Percentiles rank a stretch among this genome's conserved stretches.
Evolutionary conservation across 1,140 invertebrate species (phyloP).

Genomic region (Melipona quadrifasciata): DNA sequence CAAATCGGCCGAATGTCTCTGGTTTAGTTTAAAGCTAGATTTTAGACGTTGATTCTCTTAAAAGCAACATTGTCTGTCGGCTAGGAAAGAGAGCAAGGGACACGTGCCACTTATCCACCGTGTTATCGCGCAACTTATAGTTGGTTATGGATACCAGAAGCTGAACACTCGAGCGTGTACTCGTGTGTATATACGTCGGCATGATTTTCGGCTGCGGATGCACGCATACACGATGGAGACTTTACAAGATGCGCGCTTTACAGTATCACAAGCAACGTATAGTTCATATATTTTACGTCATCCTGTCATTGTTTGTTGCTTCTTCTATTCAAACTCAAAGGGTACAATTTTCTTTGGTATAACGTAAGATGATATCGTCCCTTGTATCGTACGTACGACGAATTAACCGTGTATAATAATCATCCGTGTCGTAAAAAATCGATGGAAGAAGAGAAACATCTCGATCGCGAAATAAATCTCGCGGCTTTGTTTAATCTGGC

Average conservation of each 20-base stretch:
- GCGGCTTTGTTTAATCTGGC: slow-evolving; percentile 54
- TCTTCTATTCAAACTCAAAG: neutral
- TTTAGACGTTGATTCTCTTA: slow-evolving; percentile 29
- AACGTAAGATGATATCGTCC: neutral
- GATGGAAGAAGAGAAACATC: neutral
- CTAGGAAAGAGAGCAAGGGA: slow-evolving; percentile 45
- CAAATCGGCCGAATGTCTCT: slow-evolving; percentile 37
- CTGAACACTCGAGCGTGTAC: slow-evolving; percentile 30
- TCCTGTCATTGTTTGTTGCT: neutral
- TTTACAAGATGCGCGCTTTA: neutral
- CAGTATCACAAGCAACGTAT: neutral
- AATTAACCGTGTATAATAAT: neutral
- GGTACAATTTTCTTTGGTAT: neutral
- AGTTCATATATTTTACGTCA: neutral
- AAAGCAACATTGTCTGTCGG: slow-evolving; percentile 45
- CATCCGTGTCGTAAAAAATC: neutral
- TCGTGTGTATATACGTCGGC: slow-evolving; percentile 1
- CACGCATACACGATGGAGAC: neutral
- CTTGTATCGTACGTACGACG: neutral
- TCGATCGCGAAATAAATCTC: neutral
- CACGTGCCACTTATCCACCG: slow-evolving; percentile 66
- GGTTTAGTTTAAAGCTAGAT: slow-evolving; percentile 34
- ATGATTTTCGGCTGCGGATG: slow-evolving; percentile 45
- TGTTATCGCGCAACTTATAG: slow-evolving; percentile 50
- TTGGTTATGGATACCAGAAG: slow-evolving; percentile 44